Conservation (phyloP, 2,888 invertebrate genomes). For the Campaea margaritaria region DNA sequence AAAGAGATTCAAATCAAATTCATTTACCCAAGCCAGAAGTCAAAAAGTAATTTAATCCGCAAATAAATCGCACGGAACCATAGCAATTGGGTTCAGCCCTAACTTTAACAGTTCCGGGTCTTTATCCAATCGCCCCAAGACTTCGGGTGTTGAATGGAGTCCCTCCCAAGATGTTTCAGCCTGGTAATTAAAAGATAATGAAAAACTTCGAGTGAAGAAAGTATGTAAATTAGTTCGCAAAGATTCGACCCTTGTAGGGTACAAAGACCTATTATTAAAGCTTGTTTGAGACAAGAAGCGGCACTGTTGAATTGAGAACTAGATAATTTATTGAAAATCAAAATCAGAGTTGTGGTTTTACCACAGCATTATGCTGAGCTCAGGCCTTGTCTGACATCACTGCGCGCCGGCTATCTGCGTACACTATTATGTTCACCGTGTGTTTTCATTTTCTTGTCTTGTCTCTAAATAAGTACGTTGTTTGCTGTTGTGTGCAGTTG, state of each 20-base stretch:
- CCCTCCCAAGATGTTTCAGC: conserved; percentile 53
- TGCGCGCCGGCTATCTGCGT: no score
- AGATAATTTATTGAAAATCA: neutral
- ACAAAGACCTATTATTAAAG: conserved; percentile 44
- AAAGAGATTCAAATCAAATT: neutral
- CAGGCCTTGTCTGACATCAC: no score
- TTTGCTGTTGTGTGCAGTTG: no score
- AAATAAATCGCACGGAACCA: conserved; percentile 36
- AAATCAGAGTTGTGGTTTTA: no score
- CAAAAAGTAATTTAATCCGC: conserved; percentile 31
- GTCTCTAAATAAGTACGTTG: no score
- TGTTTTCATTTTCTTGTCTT: no score
- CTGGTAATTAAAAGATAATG: conserved; percentile 74
- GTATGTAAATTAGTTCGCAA: conserved; percentile 68
- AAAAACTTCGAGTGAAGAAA: conserved; percentile 64
- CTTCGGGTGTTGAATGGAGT: conserved; percentile 45
- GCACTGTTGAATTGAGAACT: neutral
- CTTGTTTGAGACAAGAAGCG: conserved; percentile 17
- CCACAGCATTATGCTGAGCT: no score
- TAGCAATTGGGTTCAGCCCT: conserved; percentile 32
- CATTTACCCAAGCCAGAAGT: conserved; percentile 2
- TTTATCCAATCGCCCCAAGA: conserved; percentile 41
- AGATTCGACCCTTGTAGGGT: conserved; percentile 43
- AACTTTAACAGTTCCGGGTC: conserved; percentile 36
- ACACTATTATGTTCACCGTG: no score